Conservation (phyloP, 2,113 vertebrate genomes). For the Craseonycteris thonglongyai region DNA sequence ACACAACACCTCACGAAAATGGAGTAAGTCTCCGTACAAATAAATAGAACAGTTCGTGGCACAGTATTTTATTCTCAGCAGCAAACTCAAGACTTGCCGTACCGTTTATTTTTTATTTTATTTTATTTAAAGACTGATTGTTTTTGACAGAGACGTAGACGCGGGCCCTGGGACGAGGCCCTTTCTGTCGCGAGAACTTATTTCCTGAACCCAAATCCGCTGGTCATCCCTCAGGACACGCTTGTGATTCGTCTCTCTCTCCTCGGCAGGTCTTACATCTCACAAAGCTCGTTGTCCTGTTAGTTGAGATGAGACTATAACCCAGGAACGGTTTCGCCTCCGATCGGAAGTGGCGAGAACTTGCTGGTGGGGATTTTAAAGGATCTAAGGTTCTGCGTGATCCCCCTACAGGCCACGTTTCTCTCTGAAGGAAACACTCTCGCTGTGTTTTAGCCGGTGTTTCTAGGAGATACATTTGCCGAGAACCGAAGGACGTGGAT, state of each 20-base stretch:
- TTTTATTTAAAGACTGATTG: no score
- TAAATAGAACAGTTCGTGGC: not conserved
- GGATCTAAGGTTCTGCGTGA: not conserved
- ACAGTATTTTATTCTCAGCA: not conserved
- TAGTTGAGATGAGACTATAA: not conserved
- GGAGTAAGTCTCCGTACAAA: not conserved
- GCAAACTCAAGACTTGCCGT: not conserved
- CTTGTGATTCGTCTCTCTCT: not conserved
- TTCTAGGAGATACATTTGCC: not conserved
- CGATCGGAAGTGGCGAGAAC: not conserved
- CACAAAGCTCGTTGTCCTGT: not conserved
- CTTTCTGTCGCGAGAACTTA: not conserved
- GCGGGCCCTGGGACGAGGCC: no score
- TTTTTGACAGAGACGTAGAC: no score
- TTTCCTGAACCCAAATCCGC: no score
- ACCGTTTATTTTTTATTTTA: no score
- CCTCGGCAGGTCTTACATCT: no score
- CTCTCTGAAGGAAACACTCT: not conserved
- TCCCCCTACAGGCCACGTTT: not conserved
- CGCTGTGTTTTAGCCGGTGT: not conserved
- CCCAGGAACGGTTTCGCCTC: not conserved
- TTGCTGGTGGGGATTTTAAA: not conserved
- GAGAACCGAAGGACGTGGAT: not conserved
- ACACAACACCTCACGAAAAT: not conserved
- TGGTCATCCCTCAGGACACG: no score